Evolutionary conservation across 2,888 invertebrate genomes (phyloP), one percentile per base, ranked within the genome.

Genomic region (Agrochola lota): DNA sequence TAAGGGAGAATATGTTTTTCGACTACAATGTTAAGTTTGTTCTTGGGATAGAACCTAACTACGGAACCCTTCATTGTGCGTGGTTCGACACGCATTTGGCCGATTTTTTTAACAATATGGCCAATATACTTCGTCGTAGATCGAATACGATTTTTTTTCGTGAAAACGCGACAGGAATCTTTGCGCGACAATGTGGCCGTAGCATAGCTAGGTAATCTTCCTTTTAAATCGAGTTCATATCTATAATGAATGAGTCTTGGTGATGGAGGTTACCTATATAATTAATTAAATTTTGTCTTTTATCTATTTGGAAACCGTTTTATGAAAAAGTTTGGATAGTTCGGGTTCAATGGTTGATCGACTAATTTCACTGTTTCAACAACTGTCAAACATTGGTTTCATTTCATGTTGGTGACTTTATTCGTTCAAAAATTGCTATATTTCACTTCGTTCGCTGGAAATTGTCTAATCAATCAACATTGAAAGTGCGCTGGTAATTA

Each of bases 331-430:
- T 49, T 73, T 40, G 2, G 0, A 17, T 49, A 62, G 49, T 40
- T 62, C 17, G 60, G 30, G 26, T 62, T 49, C 12, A 73, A 26
- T 30, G 40, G 26, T 60, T 52, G 35, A 60, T 35, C 73, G 40
- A 52, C 26, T 12, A 74, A 60, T 26, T 40, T 40, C n/a, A 17
- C 4, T 60, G 52, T 52, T 75, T n/a, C 30, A 30, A 52, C 12
- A 74, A 74, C 52, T 74, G 17, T 62, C 74, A 62, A n/a, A 74
- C 60, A 30, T 52, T 52, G 49, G 74, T 52, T 49, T 59, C 3
- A 49, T 23, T 30, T 23, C 49, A 49, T 23, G 35, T 26, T 57
- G n/a, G 59, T 20, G 26, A 26, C 4, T 20, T n/a, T 73, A 60
- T 26, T 73, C 26, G 26, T 60, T 59, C 15, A n/a, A 26, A 73